Conservation (phyloP, 1,140 invertebrate species). For the Forficula auricularia region DNA sequence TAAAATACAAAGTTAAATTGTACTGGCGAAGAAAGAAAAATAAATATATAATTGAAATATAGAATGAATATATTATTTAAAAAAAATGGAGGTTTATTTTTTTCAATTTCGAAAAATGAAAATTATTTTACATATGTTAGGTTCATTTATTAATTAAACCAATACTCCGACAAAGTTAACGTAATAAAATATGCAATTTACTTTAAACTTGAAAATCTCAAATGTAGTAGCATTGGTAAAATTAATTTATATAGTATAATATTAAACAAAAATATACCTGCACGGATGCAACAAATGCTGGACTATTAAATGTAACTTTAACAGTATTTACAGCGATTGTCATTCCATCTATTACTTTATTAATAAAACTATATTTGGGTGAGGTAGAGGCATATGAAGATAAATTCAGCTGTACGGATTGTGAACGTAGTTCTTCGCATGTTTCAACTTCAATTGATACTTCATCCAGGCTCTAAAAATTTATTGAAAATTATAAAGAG, state of each 20-base stretch:
- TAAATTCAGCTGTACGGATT: conserved; percentile 35
- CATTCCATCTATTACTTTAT: conserved; percentile 95
- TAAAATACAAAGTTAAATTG: no score
- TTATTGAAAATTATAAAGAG: conserved; percentile 15
- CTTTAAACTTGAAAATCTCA: neutral
- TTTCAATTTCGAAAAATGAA: no score
- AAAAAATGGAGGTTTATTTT: no score
- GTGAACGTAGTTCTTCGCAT: conserved; percentile 61
- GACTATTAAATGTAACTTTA: conserved; percentile 79
- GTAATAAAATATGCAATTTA: no score
- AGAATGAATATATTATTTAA: no score
- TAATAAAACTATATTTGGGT: conserved; percentile 72
- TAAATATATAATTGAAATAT: no score
- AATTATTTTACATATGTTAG: no score
- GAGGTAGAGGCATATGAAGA: conserved; percentile 34
- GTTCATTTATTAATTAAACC: no score
- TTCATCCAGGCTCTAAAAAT: conserved; percentile 72
- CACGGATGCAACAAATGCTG: conserved; percentile 83
- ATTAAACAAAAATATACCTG: conserved; percentile 48
- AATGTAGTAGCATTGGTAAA: neutral
- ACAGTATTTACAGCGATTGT: conserved; percentile 89
- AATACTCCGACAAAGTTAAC: no score
- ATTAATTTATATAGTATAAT: neutral
- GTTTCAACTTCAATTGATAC: conserved; percentile 78
- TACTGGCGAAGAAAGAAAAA: no score